Evolutionary conservation across 2,797 vertebrate species (phyloP).

Genomic region (Pangasius sanitwongsei): DNA sequence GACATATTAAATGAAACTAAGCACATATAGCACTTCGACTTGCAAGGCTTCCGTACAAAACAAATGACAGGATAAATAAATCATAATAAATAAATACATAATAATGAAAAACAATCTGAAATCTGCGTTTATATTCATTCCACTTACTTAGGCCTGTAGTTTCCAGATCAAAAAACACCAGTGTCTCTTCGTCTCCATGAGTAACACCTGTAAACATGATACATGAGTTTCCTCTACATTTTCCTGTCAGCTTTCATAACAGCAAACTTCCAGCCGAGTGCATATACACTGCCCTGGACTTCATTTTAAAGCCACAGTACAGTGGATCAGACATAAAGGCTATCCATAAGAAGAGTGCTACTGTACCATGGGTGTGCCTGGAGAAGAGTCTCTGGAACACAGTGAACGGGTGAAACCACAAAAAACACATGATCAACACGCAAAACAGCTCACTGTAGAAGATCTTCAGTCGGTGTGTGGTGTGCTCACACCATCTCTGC

Average conservation of each 20-base stretch:
- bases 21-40: not conserved
- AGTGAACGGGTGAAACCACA: conserved; percentile 3
- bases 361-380: not conserved
- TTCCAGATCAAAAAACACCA: conserved; percentile 77
- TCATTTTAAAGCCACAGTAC: not conserved
- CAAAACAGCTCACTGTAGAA: not conserved
- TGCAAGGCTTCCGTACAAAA: not conserved
- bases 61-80: too few relatives aligned
- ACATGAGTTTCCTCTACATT: not conserved
- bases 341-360: not conserved
- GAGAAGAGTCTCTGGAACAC: not conserved
- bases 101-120: not conserved
- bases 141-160: conserved; percentile 71
- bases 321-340: not conserved
- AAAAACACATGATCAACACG: not conserved
- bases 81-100: not conserved
- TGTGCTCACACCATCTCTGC: not conserved
- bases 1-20: not conserved
- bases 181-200: not conserved
- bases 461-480: not conserved
- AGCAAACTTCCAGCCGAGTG: not conserved
- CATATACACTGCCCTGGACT: not conserved
- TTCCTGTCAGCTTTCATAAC: not conserved
- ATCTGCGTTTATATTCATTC: not conserved
- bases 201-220: conserved; percentile 26